Conservation (phyloP, 2,113 vertebrate genomes). For the Vicugna pacos region DNA sequence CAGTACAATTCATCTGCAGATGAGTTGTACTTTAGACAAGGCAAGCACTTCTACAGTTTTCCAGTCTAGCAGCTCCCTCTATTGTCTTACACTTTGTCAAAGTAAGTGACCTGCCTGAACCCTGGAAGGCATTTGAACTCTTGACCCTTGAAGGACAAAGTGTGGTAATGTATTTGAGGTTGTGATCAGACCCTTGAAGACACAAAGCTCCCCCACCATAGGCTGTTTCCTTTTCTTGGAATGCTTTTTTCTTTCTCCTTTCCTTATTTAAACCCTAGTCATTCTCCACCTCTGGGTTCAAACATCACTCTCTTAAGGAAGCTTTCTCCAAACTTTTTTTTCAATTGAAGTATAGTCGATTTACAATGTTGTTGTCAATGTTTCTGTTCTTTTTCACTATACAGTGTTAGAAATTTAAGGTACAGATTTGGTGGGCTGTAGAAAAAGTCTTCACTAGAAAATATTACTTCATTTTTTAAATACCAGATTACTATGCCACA, state of each 20-base stretch:
- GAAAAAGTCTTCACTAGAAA: not conserved
- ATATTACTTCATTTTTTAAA: not conserved
- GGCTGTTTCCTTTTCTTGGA: not conserved
- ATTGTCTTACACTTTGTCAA: not conserved
- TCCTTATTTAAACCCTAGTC: not conserved
- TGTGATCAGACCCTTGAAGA: not conserved
- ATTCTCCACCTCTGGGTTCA: not conserved
- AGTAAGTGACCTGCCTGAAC: not conserved
- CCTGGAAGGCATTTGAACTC: not conserved
- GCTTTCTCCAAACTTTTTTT: not conserved
- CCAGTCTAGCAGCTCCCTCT: conserved; percentile 5
- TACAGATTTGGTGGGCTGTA: not conserved
- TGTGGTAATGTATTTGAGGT: not conserved
- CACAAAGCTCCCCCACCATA: not conserved
- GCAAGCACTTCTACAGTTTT: not conserved
- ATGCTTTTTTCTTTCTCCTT: not conserved
- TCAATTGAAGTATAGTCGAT: too few species aligned
- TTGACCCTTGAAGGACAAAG: not conserved
- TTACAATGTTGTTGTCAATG: not conserved
- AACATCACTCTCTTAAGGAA: not conserved
- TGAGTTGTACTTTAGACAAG: not conserved
- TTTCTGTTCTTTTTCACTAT: not conserved
- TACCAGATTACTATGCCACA: not conserved
- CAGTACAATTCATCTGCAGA: not conserved
- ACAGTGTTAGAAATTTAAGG: not conserved